Percentiles rank a stretch among this genome's conserved stretches.
These are phyloP conservation scores for Hirtodrosophila trivittata DNA, from an alignment of 2,888 invertebrate species.

Conservation along the genomic window DNA sequence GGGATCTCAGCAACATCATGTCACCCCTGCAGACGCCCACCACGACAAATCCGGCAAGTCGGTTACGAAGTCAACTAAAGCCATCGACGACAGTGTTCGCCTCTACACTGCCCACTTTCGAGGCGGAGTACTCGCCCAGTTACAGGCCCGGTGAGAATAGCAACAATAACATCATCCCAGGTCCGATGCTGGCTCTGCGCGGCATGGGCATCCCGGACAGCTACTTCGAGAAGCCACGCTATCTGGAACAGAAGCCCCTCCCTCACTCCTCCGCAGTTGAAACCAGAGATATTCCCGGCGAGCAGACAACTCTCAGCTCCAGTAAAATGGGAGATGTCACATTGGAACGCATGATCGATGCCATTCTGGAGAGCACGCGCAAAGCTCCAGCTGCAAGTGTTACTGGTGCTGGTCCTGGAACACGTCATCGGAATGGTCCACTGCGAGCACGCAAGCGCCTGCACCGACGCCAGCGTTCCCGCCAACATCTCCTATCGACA, in stretches of 20 bases:
- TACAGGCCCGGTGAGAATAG: conserved; percentile 21
- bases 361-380: conserved; percentile 83
- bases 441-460: conserved; percentile 18
- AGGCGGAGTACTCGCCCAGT: conserved; percentile 83
- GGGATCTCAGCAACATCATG: conserved; percentile 79
- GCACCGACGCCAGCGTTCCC: conserved; percentile 10
- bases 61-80: neutral
- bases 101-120: conserved; percentile 81
- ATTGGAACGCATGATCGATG: conserved; percentile 83
- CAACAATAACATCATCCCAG: conserved; percentile 72
- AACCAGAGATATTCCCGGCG: conserved; percentile 6
- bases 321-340: conserved; percentile 83
- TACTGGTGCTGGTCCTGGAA: conserved; percentile 8
- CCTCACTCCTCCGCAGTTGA: neutral
- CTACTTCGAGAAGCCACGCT: conserved; percentile 83
- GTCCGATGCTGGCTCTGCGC: conserved; percentile 81
- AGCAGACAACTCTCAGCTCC: conserved; percentile 74
- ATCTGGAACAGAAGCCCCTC: conserved; percentile 63
- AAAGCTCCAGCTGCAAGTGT: conserved; percentile 61
- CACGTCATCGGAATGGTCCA: neutral
- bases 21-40: conserved; percentile 42
- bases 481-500: conserved; percentile 39
- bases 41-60: neutral
- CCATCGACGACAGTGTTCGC: conserved; percentile 62
- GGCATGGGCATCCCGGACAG: conserved; percentile 82